Evolutionary conservation across 2,888 invertebrate species (phyloP).

Genomic region (Pyrgus malvae): DNA sequence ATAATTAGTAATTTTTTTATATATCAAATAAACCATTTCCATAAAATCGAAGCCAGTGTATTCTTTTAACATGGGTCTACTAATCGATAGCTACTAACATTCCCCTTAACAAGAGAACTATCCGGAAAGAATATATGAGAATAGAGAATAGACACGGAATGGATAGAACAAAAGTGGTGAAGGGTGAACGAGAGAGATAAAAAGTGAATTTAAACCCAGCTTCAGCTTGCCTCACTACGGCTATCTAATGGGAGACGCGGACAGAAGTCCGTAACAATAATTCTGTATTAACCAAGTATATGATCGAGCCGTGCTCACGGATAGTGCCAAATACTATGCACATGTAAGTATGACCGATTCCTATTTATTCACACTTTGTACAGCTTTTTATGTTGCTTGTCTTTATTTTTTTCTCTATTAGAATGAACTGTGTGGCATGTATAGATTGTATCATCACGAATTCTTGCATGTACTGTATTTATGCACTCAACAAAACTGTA

Average conservation of each 20-base stretch:
- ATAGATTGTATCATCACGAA: constrained; percentile 45
- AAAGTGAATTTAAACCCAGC: constrained; percentile 44
- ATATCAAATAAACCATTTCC: constrained; percentile 79
- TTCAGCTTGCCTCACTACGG: constrained; percentile 65
- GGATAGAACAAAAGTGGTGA: constrained; percentile 51
- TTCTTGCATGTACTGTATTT: constrained; percentile 25
- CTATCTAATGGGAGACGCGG: constrained; percentile 59
- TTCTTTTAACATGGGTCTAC: constrained; percentile 81
- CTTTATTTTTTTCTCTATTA: constrained; percentile 33
- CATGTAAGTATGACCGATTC: constrained; percentile 72
- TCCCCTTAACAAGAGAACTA: constrained; percentile 42
- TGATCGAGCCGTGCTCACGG: constrained; percentile 17
- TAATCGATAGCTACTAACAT: constrained; percentile 75
- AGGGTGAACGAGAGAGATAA: constrained; percentile 44
- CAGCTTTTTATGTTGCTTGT: constrained; percentile 50
- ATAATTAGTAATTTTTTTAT: constrained; percentile 67
- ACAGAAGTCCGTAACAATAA: constrained; percentile 38
- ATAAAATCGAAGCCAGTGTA: constrained; percentile 79
- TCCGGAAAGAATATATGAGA: constrained; percentile 28
- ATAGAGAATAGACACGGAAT: constrained; percentile 37
- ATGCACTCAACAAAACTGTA: constrained; percentile 17
- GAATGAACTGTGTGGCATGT: constrained; percentile 79
- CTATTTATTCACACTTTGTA: constrained; percentile 46
- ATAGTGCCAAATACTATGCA: constrained; percentile 60
- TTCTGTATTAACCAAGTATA: constrained; percentile 39